Evolutionary conservation across 1,140 invertebrate species (phyloP).

Genomic region (Alviniconcha marisindica): DNA sequence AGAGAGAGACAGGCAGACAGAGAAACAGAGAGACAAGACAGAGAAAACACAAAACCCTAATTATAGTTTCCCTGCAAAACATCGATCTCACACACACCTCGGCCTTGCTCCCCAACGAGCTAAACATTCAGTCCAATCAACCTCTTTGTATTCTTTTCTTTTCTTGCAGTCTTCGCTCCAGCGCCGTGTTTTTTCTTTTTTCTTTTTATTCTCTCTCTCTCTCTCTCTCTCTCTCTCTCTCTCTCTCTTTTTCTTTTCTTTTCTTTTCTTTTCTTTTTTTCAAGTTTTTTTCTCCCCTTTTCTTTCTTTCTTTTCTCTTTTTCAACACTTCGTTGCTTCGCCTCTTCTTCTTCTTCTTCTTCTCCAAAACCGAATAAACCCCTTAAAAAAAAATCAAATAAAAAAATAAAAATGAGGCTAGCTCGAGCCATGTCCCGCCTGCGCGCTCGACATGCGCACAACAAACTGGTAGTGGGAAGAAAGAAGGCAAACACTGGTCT

Average conservation of each 20-base stretch:
- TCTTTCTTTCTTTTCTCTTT: slow-evolving; percentile 8
- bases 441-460: background rate
- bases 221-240: background rate
- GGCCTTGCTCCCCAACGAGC: too few relatives aligned
- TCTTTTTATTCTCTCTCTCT: background rate
- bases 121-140: background rate
- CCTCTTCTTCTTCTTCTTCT: background rate
- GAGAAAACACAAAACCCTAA: too few relatives aligned
- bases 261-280: background rate
- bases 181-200: background rate
- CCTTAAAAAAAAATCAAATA: background rate
- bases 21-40: too few relatives aligned
- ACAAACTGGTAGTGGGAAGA: background rate
- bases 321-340: background rate
- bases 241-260: background rate
- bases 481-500: slow-evolving; percentile 3
- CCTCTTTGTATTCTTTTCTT: background rate
- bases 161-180: background rate
- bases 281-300: background rate
- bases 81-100: too few relatives aligned
- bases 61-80: too few relatives aligned
- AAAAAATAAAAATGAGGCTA: background rate
- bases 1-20: too few relatives aligned
- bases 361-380: background rate
- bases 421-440: background rate